phyloP scores from a whole-genome alignment of 2,113 vertebrate species.

The Jaculus jaculus region DNA sequence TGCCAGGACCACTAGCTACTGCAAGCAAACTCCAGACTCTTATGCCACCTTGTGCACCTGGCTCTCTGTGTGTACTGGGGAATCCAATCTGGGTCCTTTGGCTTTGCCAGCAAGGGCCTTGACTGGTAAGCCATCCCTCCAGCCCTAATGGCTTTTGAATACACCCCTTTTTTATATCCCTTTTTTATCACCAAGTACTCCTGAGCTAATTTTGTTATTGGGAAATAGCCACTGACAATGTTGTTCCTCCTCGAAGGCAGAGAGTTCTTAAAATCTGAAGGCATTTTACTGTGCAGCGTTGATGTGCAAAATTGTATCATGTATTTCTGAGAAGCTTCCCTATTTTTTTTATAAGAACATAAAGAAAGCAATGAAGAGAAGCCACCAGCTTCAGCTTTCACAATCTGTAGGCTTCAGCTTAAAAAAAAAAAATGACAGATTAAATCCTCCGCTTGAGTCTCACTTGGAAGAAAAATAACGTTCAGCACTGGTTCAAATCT shows the following conservation, averaged over 20 bases:
- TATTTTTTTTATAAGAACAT: slow-evolving; percentile 64
- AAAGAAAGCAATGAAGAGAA: slow-evolving; percentile 61
- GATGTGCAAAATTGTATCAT: slow-evolving; percentile 55
- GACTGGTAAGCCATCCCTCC: too few relatives aligned
- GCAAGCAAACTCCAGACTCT: too few relatives aligned
- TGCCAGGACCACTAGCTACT: too few relatives aligned
- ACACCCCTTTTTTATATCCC: neutral
- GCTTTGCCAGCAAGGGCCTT: too few relatives aligned
- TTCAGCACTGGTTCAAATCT: slow-evolving; percentile 54
- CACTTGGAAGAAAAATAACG: slow-evolving; percentile 70
- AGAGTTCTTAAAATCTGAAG: slow-evolving; percentile 39
- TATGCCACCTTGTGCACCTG: too few relatives aligned
- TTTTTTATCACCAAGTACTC: neutral
- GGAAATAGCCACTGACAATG: neutral
- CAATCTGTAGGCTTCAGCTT: slow-evolving; percentile 67
- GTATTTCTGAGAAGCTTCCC: slow-evolving; percentile 68
- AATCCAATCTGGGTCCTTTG: too few relatives aligned
- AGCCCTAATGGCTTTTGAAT: too few relatives aligned
- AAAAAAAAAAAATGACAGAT: slow-evolving; percentile 49
- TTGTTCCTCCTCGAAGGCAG: slow-evolving; percentile 39
- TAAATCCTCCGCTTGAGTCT: slow-evolving; percentile 63
- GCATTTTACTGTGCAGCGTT: slow-evolving; percentile 53
- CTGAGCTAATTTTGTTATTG: neutral
- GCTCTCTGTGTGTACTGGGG: too few relatives aligned
- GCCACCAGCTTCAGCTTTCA: slow-evolving; percentile 23